Percentiles rank a stretch among this genome's conserved stretches.
phyloP scores from a whole-genome alignment of 1,140 invertebrate genomes.

The Nixonia krombeini region DNA sequence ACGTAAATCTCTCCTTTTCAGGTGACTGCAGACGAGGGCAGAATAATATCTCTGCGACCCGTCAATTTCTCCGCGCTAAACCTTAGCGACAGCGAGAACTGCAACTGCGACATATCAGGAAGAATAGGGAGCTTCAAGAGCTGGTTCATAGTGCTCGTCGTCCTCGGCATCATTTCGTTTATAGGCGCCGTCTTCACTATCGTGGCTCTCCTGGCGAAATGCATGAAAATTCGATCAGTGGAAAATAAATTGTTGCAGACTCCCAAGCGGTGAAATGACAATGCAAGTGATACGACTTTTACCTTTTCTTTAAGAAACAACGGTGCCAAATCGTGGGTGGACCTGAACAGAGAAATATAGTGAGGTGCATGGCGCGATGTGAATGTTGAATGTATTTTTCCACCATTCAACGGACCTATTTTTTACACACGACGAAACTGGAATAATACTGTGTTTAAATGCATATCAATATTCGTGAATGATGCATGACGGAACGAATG shows the following conservation, averaged over 20 bases:
- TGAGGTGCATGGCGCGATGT: no score
- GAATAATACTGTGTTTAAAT: constrained; percentile 6
- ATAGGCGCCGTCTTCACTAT: constrained; percentile 59
- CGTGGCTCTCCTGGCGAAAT: constrained; percentile 55
- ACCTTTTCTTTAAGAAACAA: constrained; percentile 16
- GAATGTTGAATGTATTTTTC: constrained; percentile 29
- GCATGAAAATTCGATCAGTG: constrained; percentile 51
- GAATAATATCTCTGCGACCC: constrained; percentile 58
- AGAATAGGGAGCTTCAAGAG: constrained; percentile 63
- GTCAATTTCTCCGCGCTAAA: constrained; percentile 62
- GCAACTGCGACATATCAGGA: constrained; percentile 60
- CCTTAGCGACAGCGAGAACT: constrained; percentile 56
- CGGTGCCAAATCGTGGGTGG: constrained; percentile 22
- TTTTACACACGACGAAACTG: constrained; percentile 16
- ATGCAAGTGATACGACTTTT: constrained; percentile 10
- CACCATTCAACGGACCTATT: constrained; percentile 32
- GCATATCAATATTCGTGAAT: constrained; percentile 26
- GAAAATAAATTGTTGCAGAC: constrained; percentile 62
- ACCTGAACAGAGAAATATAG: no score
- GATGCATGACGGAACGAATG: constrained; percentile 14
- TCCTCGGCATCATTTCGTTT: constrained; percentile 61
- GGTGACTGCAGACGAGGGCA: constrained; percentile 45
- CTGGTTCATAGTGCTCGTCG: constrained; percentile 63
- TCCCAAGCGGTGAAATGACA: constrained; percentile 46
- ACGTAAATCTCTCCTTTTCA: no score